Conservation (phyloP, 37 sponge, comb jelly and placozoan genomes). For the Aplysina aerophoba region DNA sequence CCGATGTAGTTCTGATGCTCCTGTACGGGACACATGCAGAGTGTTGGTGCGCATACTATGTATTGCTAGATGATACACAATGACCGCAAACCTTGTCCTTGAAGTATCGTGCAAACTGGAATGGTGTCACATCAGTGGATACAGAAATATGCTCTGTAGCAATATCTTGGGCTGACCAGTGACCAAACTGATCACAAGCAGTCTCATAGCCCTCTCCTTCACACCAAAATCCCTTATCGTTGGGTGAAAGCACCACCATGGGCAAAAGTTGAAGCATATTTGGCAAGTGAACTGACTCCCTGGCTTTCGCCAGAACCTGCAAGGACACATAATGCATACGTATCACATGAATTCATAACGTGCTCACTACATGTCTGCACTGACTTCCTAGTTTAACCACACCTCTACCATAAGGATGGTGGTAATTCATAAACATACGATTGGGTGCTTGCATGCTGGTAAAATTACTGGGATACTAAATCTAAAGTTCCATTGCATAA, state of each 20-base stretch:
- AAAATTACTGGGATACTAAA: too few relatives aligned
- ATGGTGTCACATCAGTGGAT: conserved; percentile 42
- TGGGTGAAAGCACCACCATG: conserved; percentile 38
- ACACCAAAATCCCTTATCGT: conserved; percentile 51
- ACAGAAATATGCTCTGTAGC: conserved; percentile 66
- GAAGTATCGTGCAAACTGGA: conserved; percentile 58
- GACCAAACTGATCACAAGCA: conserved; percentile 44
- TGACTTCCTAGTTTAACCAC: too few relatives aligned
- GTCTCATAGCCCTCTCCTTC: conserved; percentile 53
- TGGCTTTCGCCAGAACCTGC: background rate
- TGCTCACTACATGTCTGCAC: too few relatives aligned
- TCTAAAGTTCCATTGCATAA: too few relatives aligned
- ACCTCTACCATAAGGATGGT: too few relatives aligned
- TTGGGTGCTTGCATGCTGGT: too few relatives aligned
- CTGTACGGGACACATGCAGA: background rate
- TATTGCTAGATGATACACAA: background rate
- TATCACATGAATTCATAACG: too few relatives aligned
- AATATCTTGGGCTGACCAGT: conserved; percentile 68
- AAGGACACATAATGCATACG: too few relatives aligned
- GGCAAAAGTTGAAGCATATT: background rate
- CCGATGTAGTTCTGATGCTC: conserved; percentile 63
- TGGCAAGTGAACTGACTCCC: background rate
- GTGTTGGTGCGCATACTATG: background rate
- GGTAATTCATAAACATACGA: too few relatives aligned
- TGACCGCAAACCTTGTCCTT: conserved; percentile 36